Conservation (phyloP, 2,888 invertebrate genomes). For the Coenonympha glycerion region DNA sequence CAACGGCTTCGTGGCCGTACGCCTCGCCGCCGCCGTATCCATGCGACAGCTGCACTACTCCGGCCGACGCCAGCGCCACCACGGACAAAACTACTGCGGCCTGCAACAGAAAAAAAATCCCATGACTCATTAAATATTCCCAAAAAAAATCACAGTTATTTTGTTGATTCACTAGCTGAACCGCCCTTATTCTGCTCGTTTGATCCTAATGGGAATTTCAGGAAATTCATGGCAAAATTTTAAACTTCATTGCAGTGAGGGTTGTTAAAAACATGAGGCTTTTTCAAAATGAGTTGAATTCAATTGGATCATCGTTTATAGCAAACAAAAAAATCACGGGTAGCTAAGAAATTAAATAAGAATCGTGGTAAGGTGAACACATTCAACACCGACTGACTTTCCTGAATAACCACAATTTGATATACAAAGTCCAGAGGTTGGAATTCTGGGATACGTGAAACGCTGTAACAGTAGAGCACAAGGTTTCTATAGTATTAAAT, state of each 20-base stretch:
- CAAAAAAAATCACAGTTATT: neutral
- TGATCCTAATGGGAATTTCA: no score
- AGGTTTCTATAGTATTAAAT: conserved; percentile 10
- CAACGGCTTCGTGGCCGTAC: conserved; percentile 59
- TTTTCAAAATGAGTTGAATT: no score
- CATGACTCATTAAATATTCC: neutral
- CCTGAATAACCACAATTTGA: neutral
- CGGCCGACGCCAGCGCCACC: conserved; percentile 63
- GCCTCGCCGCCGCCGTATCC: conserved; percentile 56
- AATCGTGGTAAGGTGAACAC: no score
- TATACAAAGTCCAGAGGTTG: neutral
- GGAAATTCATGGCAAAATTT: no score
- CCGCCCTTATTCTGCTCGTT: no score
- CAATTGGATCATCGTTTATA: no score
- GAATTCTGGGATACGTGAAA: neutral
- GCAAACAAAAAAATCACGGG: no score
- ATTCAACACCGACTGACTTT: neutral
- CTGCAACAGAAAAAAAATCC: conserved; percentile 34
- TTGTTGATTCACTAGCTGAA: no score
- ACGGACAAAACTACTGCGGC: conserved; percentile 60
- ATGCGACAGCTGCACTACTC: conserved; percentile 52
- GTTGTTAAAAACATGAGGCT: no score
- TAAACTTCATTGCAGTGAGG: no score
- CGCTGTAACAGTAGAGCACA: neutral
- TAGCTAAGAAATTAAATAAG: no score